These are phyloP conservation scores for Elysia chlorotica DNA, from an alignment of 1,140 invertebrate species.

Conservation along the genomic window DNA sequence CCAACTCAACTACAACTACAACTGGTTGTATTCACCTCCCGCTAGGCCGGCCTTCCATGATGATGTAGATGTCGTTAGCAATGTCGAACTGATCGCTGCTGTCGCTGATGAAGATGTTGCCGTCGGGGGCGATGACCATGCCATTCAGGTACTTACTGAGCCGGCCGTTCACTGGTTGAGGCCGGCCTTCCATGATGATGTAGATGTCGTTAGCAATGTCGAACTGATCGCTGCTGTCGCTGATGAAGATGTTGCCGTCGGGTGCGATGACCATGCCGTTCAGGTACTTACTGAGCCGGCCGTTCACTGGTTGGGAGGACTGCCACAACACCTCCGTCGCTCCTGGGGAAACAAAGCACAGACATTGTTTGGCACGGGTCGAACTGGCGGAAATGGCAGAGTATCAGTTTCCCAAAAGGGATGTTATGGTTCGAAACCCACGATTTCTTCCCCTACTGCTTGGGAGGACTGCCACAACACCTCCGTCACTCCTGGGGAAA, in stretches of 20 bases:
- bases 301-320: too few species aligned
- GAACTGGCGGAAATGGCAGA: too few species aligned
- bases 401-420: too few species aligned
- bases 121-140: not conserved
- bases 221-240: not conserved
- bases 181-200: constrained; percentile 7
- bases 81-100: constrained; percentile 8
- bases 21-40: constrained; percentile 3
- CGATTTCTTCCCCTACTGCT: too few species aligned
- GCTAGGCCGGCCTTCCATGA: constrained; percentile 6
- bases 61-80: constrained; percentile 11
- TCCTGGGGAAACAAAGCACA: not conserved
- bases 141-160: constrained; percentile 5
- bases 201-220: not conserved
- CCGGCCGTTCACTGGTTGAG: not conserved
- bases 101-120: constrained; percentile 4
- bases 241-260: not conserved
- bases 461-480: too few species aligned
- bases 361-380: too few species aligned
- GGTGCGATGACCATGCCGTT: not conserved
- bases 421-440: too few species aligned
- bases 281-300: not conserved
- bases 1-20: too few species aligned
- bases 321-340: too few species aligned
- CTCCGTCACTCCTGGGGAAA: too few species aligned